Conservation (phyloP, 2,888 invertebrate genomes). For the Nymphalis polychloros region DNA sequence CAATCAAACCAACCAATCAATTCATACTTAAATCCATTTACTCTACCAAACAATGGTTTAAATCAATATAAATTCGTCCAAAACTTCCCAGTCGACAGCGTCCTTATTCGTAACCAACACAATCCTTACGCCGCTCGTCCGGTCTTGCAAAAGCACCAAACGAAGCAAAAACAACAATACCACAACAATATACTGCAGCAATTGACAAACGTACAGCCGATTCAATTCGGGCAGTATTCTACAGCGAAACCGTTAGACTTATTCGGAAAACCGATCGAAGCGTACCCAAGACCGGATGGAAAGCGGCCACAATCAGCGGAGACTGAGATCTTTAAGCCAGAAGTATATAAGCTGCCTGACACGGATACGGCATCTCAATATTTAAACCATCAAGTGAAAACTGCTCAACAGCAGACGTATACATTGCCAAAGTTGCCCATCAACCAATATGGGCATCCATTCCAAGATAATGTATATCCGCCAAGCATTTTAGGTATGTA, state of each 20-base stretch:
- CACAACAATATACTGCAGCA: slow-evolving; percentile 68
- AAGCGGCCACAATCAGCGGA: slow-evolving; percentile 47
- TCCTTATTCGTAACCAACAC: slow-evolving; percentile 68
- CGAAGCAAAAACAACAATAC: slow-evolving; percentile 62
- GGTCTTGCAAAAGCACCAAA: slow-evolving; percentile 62
- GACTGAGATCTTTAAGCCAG: slow-evolving; percentile 68
- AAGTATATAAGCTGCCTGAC: slow-evolving; percentile 69
- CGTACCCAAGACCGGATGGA: slow-evolving; percentile 57
- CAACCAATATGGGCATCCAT: slow-evolving; percentile 49
- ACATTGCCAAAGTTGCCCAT: slow-evolving; percentile 25
- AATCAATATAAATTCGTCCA: slow-evolving; percentile 71
- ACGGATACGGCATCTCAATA: slow-evolving; percentile 66
- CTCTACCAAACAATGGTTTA: slow-evolving; percentile 59
- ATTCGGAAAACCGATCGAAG: slow-evolving; percentile 64
- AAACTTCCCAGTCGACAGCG: slow-evolving; percentile 66
- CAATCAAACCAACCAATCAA: slow-evolving; percentile 72
- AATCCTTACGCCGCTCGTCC: slow-evolving; percentile 67
- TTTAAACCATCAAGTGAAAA: slow-evolving; percentile 67
- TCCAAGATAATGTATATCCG: slow-evolving; percentile 64
- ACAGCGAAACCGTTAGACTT: slow-evolving; percentile 62
- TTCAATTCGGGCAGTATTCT: slow-evolving; percentile 68
- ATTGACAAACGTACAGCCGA: slow-evolving; percentile 64
- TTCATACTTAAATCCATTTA: slow-evolving; percentile 73
- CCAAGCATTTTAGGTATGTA: slow-evolving; percentile 68
- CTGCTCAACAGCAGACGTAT: slow-evolving; percentile 65